These are phyloP conservation scores for Busseola fusca DNA, from an alignment of 2,888 invertebrate genomes.

Conservation along the genomic window DNA sequence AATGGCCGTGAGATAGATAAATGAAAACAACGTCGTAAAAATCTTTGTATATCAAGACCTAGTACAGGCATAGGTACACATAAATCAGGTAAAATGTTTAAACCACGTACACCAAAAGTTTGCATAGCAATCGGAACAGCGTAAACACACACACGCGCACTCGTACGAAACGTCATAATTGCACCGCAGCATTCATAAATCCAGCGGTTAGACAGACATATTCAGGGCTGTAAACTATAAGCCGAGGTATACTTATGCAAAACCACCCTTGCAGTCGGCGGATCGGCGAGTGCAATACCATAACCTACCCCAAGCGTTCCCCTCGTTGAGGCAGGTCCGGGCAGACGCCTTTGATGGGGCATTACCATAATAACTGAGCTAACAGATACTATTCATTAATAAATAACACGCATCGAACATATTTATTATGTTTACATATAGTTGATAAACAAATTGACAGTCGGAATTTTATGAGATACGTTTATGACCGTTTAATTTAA, in stretches of 20 bases:
- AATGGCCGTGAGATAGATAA: slow-evolving; percentile 67
- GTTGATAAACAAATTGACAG: slow-evolving; percentile 59
- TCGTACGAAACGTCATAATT: slow-evolving; percentile 78
- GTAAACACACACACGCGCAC: slow-evolving; percentile 67
- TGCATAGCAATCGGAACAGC: slow-evolving; percentile 57
- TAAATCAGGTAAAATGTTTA: slow-evolving; percentile 37
- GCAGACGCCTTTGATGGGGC: slow-evolving; percentile 82
- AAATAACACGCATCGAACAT: slow-evolving; percentile 60
- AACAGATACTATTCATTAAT: slow-evolving; percentile 67
- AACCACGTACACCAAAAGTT: slow-evolving; percentile 46
- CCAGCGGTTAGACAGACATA: slow-evolving; percentile 82
- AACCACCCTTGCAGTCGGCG: slow-evolving; percentile 84
- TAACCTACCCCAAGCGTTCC: slow-evolving; percentile 86
- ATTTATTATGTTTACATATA: slow-evolving; percentile 56
- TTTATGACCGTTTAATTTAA: slow-evolving; percentile 53
- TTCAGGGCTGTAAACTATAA: slow-evolving; percentile 76
- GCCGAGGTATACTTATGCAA: slow-evolving; percentile 81
- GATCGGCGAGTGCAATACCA: slow-evolving; percentile 85
- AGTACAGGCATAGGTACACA: slow-evolving; percentile 13
- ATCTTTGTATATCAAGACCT: slow-evolving; percentile 17
- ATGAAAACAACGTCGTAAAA: slow-evolving; percentile 52
- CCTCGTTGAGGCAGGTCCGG: slow-evolving; percentile 83
- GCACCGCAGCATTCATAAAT: slow-evolving; percentile 82
- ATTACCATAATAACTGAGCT: slow-evolving; percentile 82
- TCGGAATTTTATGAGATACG: slow-evolving; percentile 52